Conservation (phyloP, 2,888 invertebrate species). For the Machimus atricapillus region DNA sequence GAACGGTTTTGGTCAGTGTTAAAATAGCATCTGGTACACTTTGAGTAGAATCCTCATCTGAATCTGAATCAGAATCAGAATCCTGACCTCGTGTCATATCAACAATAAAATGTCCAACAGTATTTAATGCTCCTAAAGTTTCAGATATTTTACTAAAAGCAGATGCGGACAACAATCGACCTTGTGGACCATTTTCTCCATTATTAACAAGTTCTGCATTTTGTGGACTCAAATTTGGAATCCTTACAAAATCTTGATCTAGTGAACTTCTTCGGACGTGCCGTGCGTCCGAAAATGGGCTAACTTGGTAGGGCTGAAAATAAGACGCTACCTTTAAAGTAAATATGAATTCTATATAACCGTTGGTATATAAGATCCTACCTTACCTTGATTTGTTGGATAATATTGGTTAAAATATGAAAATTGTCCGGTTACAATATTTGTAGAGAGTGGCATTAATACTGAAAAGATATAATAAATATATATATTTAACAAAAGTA, state of each 20-base stretch:
- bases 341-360: constrained; percentile 53
- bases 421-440: neutral
- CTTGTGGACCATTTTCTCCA: constrained; percentile 54
- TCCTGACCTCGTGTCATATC: constrained; percentile 72
- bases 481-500: neutral
- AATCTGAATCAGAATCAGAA: constrained; percentile 50
- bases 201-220: neutral
- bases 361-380: neutral
- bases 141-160: constrained; percentile 71
- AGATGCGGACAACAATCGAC: constrained; percentile 68
- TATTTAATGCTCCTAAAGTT: constrained; percentile 80
- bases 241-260: neutral
- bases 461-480: neutral
- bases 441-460: neutral
- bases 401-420: neutral
- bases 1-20: constrained; percentile 80
- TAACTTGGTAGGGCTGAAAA: constrained; percentile 58
- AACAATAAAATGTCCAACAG: constrained; percentile 83
- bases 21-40: constrained; percentile 77
- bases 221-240: neutral
- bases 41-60: constrained; percentile 51
- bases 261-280: constrained; percentile 1
- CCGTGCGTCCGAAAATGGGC: constrained; percentile 50
- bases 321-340: constrained; percentile 63
- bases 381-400: constrained; percentile 2